Evolutionary conservation across 2,113 vertebrate species (phyloP), one percentile per base, ranked within the genome.

Genomic region (Pica pica): DNA sequence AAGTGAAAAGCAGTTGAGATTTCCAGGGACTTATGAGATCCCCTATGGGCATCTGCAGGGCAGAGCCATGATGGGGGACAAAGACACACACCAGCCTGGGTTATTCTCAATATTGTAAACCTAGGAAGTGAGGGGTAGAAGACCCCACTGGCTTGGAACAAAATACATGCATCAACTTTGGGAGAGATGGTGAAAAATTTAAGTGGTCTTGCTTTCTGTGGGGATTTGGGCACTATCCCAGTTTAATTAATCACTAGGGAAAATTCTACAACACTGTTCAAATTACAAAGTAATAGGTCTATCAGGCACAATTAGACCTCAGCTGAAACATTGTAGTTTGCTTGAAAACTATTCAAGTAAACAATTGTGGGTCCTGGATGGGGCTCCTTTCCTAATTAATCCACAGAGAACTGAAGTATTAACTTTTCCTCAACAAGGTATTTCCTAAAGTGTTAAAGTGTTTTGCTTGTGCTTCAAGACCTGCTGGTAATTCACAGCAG

Each of bases 261-360:
- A 97, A 96, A 91, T 56, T 93, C 57, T 94, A 95, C 97, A 96
- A 87, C 68, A 52, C 95, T 97, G 96, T 94, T 98, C 97, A 89
- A 95, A 98, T 98, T 98, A 98, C 92, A 96, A 95, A 93, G 93
- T 98, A 97, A 99, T 98, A 93, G 98, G 98, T 98, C 99, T 98
- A 98, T 98, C 98, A 98, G 98, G 99, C 96, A 98, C 98, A 99
- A 99, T 99, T 99, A 99, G 91, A 97, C 96, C 87, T 93, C 96
- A 93, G 97, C 91, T 97, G 98, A 98, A 98, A 98, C 97, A 98
- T 96, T 97, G 97, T 95, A 98, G 97, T 98, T 97, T 97, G 95
- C 96, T 90, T 59, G 42, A 98, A 99, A 99, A 98, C 82, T 96
- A 98, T 95, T 98, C 98, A 98, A 97, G 98, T 99, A 99, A 99